These are phyloP conservation scores for Albula goreensis DNA, from an alignment of 2,113 vertebrate species.

Conservation along the genomic window DNA sequence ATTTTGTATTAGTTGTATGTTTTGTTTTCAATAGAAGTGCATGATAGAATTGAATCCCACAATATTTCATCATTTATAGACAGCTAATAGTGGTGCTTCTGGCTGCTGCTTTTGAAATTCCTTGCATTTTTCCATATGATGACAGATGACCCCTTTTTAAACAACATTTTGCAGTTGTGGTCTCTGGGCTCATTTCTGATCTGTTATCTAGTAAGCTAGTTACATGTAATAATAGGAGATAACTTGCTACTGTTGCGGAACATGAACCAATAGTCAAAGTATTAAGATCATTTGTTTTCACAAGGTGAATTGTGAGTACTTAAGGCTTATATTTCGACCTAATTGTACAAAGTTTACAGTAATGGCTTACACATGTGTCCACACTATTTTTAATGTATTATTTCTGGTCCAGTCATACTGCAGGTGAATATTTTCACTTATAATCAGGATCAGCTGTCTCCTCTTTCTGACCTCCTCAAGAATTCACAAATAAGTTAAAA, in stretches of 20 bases:
- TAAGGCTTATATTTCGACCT: neutral
- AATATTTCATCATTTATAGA: no score
- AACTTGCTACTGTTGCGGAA: neutral
- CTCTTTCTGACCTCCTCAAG: neutral
- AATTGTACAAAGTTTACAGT: neutral
- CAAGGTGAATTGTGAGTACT: neutral
- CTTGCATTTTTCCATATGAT: neutral
- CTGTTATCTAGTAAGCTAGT: neutral
- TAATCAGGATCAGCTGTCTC: neutral
- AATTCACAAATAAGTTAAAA: neutral
- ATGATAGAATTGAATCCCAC: no score
- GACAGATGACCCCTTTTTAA: neutral
- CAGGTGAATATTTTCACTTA: neutral
- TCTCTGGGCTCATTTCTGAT: neutral
- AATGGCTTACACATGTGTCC: neutral
- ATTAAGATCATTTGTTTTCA: neutral
- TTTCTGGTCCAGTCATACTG: neutral
- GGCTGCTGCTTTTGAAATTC: neutral
- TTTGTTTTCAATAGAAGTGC: no score
- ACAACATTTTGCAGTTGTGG: neutral
- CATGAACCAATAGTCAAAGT: neutral
- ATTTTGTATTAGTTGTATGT: no score
- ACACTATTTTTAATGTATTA: neutral
- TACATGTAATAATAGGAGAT: neutral
- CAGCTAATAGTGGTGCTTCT: no score